A percentile compares a stretch with the other conserved stretches of the same genome.
Conservation (phyloP, 2,888 invertebrate species). For the Gymnocheta viridis region DNA sequence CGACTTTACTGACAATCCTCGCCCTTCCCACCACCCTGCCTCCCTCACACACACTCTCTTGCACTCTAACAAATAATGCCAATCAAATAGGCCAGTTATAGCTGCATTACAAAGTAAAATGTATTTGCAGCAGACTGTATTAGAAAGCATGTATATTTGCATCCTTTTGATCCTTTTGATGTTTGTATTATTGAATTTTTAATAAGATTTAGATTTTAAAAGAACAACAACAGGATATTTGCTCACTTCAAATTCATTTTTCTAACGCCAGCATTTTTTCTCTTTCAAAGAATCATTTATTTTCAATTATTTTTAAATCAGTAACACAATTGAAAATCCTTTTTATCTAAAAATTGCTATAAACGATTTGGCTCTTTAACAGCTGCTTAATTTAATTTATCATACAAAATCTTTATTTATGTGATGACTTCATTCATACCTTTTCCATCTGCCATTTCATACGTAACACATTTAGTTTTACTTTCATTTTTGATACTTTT, state of each 20-base stretch:
- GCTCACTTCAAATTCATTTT: not conserved
- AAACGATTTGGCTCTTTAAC: not conserved
- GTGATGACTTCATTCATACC: not conserved
- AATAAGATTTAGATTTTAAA: constrained; percentile 27
- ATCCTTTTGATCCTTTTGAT: constrained; percentile 36
- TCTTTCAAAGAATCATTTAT: not conserved
- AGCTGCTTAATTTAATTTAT: constrained; percentile 10
- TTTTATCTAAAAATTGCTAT: not conserved
- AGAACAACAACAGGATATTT: not conserved
- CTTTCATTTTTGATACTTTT: constrained; percentile 5
- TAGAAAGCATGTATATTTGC: not conserved
- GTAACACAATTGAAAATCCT: not conserved
- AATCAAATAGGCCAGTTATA: constrained; percentile 28
- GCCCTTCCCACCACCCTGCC: not conserved
- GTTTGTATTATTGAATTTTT: constrained; percentile 50
- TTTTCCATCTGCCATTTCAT: not conserved
- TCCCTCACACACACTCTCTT: not conserved
- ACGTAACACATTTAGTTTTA: constrained; percentile 12
- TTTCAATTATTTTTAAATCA: not conserved
- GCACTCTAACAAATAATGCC: not conserved
- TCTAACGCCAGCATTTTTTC: not conserved
- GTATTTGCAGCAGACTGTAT: not conserved
- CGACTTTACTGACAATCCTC: not conserved
- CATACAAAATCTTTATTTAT: not conserved
- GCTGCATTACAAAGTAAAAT: not conserved